phyloP scores from a whole-genome alignment of 2,113 vertebrate species.

The Cololabis saira region DNA sequence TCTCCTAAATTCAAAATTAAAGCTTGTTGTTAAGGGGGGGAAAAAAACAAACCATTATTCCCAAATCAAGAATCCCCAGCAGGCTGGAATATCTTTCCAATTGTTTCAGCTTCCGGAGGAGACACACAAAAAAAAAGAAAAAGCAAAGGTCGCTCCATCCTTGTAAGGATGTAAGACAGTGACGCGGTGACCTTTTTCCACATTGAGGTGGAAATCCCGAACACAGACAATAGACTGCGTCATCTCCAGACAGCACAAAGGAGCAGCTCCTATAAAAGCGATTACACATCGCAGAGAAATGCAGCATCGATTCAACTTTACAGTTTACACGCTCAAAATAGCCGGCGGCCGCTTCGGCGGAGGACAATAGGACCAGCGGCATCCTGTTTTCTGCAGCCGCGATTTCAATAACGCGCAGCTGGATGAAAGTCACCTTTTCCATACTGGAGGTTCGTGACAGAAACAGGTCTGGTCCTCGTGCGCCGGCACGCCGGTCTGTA shows the following conservation, averaged over 20 bases:
- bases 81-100: not conserved
- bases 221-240: constrained; percentile 58
- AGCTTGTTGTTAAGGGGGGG: not conserved
- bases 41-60: not conserved
- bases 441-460: constrained; percentile 7
- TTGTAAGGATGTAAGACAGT: constrained; percentile 39
- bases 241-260: constrained; percentile 59
- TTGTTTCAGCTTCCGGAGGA: not conserved
- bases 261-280: constrained; percentile 44
- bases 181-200: constrained; percentile 52
- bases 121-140: constrained; percentile 22
- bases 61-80: not conserved
- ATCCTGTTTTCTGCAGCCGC: constrained; percentile 68
- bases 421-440: constrained; percentile 45
- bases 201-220: constrained; percentile 54
- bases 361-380: constrained; percentile 60
- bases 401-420: constrained; percentile 30
- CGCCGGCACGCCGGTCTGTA: not conserved
- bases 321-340: constrained; percentile 57
- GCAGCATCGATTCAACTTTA: constrained; percentile 39
- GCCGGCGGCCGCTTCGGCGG: constrained; percentile 47
- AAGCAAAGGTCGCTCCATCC: constrained; percentile 18
- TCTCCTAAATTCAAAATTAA: not conserved
- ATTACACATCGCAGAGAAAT: constrained; percentile 39
- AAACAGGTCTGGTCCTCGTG: constrained; percentile 2